Conservation (phyloP, 2,797 vertebrate species). For the Somateria mollissima region DNA sequence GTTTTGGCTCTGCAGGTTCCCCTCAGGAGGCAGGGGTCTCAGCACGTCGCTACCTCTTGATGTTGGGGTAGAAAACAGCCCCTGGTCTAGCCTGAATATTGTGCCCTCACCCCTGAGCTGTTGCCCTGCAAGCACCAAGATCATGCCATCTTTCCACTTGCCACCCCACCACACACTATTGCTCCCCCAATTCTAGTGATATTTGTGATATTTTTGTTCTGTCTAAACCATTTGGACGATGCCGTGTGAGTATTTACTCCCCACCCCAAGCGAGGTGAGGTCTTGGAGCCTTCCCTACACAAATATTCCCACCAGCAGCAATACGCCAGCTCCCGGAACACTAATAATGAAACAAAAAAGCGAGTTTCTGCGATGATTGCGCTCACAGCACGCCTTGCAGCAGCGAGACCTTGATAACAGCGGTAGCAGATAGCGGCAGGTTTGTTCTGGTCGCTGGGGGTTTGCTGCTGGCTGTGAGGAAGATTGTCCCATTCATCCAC, state of each 20-base stretch:
- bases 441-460: background rate
- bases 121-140: background rate
- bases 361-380: background rate
- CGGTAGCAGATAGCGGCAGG: background rate
- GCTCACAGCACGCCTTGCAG: background rate
- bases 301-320: background rate
- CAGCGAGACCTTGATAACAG: background rate
- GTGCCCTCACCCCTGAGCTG: background rate
- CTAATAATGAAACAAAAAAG: background rate
- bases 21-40: background rate
- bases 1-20: background rate
- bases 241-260: background rate
- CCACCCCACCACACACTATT: background rate
- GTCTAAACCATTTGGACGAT: background rate
- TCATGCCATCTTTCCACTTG: background rate
- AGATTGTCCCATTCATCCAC: background rate
- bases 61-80: background rate
- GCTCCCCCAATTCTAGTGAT: accelerated
- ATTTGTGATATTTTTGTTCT: background rate
- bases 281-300: background rate
- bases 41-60: background rate
- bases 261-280: background rate
- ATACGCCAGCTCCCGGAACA: background rate
- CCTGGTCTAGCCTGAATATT: background rate
- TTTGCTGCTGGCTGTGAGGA: background rate